Base-by-base conservation (phyloP, 2,113 vertebrate species). In the Dinomys branickii region DNA sequence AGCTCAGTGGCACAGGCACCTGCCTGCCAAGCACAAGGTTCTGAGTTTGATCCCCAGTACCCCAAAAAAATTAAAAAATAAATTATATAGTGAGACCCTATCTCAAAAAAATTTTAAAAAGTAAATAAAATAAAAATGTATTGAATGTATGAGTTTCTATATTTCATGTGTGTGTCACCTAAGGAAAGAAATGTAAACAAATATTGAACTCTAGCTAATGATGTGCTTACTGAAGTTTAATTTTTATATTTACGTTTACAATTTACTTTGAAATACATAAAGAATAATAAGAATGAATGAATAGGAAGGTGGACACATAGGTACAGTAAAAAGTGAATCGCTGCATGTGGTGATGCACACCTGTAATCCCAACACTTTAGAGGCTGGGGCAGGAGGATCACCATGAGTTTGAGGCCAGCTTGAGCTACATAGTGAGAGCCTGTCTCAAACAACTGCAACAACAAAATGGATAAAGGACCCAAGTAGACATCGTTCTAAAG, bases 181-280 rank as follows among this genome's bases (percentile, higher is more conserved):
- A 73, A 69, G 35, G 30, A 69, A 71, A 84, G 11, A 78, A 35
- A 67, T 52, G 9, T 6, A 85, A 90, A 69, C 4, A 73, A 61
- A 50, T 86, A 30, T 26, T 91, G 44, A 41, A 88, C 44, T 96
- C 50, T 84, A 88, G 35, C 16, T 61, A 78, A 85, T 24, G 11
- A 77, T 86, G 41, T 73, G 41, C 30, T n/a, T 95, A 38, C 65
- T 75, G 75, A 95, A 87, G 30, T 93, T 86, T 75, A 50, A 50
- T 50, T 50, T 50, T 9, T 50, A 50, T 50, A 50, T 50, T n/a
- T 41, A 41, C 75, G 28, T 85, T 65, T 87, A 20, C 16, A 88
- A 30, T 73, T 73, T 87, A 77, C 17, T 75, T 85, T 85, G 58
- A 90, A 85, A 84, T 67, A 1, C 19, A 71, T 41, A 56, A 61